Conservation (phyloP, 2,797 vertebrate genomes). For the Glyptemys insculpta region DNA sequence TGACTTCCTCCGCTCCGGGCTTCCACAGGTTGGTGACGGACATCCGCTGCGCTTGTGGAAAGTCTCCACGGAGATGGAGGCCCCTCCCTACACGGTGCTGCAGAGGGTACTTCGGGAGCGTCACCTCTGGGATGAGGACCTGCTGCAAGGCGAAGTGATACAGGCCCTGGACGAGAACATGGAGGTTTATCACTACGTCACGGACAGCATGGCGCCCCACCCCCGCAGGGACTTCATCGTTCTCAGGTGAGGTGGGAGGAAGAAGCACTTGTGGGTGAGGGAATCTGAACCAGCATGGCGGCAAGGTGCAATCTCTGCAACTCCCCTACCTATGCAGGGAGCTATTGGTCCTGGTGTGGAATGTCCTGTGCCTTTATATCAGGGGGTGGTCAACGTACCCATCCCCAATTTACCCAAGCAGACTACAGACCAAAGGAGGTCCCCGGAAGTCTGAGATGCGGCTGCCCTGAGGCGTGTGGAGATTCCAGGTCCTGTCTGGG, state of each 20-base stretch:
- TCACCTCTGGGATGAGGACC: conserved; percentile 90
- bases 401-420: neutral
- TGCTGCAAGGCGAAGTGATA: conserved; percentile 86
- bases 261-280: neutral
- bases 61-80: conserved; percentile 84
- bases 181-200: conserved; percentile 89
- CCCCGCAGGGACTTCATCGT: conserved; percentile 87
- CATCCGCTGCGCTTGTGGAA: conserved; percentile 88
- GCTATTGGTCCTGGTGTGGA: neutral
- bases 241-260: conserved; percentile 81
- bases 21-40: conserved; percentile 83
- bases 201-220: conserved; percentile 90
- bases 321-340: neutral
- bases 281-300: neutral
- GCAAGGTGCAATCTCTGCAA: neutral
- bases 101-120: conserved; percentile 87
- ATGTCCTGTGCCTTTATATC: neutral
- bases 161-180: conserved; percentile 85
- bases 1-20: fast-evolving
- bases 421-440: neutral
- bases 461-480: neutral
- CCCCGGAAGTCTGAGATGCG: neutral
- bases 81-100: conserved; percentile 81
- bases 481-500: neutral
- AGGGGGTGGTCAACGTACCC: neutral